Evolutionary conservation across 30 jellyfish, hydroid and myxozoan genomes (phyloP).

Genomic region (Aurelia coerulea): DNA sequence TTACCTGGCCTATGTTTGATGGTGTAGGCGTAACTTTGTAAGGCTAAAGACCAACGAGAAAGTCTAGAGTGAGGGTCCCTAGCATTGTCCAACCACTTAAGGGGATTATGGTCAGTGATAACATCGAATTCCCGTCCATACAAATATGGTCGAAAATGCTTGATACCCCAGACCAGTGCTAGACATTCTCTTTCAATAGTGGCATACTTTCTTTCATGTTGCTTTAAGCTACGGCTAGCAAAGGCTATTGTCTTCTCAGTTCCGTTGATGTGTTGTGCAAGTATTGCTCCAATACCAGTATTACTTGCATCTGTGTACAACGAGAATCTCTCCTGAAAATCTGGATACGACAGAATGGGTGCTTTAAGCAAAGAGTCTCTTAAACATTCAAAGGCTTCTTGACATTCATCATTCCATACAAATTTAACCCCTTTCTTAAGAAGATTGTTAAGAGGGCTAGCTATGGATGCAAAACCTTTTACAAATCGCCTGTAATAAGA

Average conservation of each 20-base stretch:
- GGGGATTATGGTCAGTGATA: slow-evolving; percentile 58
- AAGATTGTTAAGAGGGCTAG: too few species aligned
- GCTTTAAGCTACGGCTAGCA: slow-evolving; percentile 55
- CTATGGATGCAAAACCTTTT: too few species aligned
- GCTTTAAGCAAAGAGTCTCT: too few species aligned
- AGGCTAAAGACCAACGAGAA: slow-evolving; percentile 59
- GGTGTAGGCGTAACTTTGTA: slow-evolving; percentile 35
- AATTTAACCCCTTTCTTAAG: too few species aligned
- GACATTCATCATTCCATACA: too few species aligned
- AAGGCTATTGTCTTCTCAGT: slow-evolving; percentile 40
- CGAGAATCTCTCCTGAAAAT: slow-evolving; percentile 21
- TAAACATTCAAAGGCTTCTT: too few species aligned
- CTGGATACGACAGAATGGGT: too few species aligned
- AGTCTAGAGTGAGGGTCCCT: slow-evolving; percentile 55
- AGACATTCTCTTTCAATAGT: slow-evolving; percentile 41
- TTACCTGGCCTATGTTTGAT: slow-evolving; percentile 64
- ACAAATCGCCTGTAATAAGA: too few species aligned
- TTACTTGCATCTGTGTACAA: slow-evolving; percentile 55
- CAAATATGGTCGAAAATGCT: slow-evolving; percentile 61
- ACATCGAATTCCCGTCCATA: slow-evolving; percentile 51
- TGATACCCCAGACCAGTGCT: slow-evolving; percentile 62
- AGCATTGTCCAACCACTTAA: slow-evolving; percentile 57
- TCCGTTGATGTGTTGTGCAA: slow-evolving; percentile 61
- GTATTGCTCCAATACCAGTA: slow-evolving; percentile 48
- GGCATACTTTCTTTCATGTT: slow-evolving; percentile 46